Conservation (phyloP, 2,113 vertebrate genomes). For the Oriolus oriolus region DNA sequence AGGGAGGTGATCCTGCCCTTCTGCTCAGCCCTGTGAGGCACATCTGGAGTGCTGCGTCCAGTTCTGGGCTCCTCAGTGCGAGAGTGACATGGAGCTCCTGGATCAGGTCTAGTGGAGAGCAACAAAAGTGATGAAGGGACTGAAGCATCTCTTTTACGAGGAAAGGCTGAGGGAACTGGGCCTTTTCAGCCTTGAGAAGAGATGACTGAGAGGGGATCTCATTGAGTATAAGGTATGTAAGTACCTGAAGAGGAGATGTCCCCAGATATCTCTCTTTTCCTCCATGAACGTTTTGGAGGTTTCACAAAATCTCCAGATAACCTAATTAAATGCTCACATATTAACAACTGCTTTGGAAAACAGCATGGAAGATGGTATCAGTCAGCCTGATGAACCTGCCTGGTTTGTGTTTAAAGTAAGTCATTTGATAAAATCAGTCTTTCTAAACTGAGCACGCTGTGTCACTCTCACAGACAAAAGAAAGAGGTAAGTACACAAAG, state of each 20-base stretch:
- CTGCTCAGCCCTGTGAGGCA: not conserved
- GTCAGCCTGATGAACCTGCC: not conserved
- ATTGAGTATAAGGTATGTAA: not conserved
- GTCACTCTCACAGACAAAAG: not conserved
- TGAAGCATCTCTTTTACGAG: rapidly evolving
- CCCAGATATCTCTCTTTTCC: not conserved
- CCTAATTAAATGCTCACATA: not conserved
- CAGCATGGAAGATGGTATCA: not conserved
- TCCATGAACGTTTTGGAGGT: not conserved
- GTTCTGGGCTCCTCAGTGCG: not conserved
- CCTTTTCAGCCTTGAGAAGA: not conserved
- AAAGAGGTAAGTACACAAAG: not conserved
- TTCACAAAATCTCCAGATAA: not conserved
- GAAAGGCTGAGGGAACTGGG: not conserved
- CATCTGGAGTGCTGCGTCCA: not conserved
- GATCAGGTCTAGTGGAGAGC: not conserved
- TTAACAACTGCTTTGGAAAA: not conserved
- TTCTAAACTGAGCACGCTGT: not conserved
- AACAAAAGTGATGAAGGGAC: not conserved
- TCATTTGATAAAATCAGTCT: not conserved
- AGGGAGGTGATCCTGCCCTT: not conserved
- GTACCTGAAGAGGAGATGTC: not conserved
- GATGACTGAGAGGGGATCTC: not conserved
- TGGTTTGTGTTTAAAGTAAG: not conserved
- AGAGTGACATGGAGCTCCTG: not conserved